Evolutionary conservation across 2,888 invertebrate genomes (phyloP).

Genomic region (Euphydryas editha): DNA sequence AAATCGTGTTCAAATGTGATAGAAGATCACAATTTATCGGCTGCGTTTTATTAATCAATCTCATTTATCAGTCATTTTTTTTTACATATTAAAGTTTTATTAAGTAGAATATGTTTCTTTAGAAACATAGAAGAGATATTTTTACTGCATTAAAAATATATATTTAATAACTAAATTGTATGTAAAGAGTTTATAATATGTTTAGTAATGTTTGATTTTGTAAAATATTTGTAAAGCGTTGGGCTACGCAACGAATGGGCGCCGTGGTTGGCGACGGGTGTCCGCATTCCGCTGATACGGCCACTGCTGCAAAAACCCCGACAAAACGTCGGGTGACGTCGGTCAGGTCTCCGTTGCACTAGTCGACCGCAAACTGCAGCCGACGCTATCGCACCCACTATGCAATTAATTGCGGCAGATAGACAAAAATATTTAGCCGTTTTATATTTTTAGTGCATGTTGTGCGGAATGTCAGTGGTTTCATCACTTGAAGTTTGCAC

Average conservation of each 20-base stretch:
- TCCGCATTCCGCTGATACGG: constrained; percentile 47
- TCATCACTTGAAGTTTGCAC: constrained; percentile 26
- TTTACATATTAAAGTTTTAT: too few species aligned
- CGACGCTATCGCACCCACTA: constrained; percentile 53
- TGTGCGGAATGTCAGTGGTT: constrained; percentile 32
- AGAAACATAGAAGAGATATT: too few species aligned
- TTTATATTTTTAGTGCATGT: constrained; percentile 33
- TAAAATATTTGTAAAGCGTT: constrained; percentile 15
- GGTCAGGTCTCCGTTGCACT: constrained; percentile 51
- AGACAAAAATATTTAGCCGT: constrained; percentile 42
- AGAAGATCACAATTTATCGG: too few species aligned
- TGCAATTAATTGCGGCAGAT: constrained; percentile 48
- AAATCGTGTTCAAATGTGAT: too few species aligned
- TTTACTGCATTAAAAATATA: too few species aligned
- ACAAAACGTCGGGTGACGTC: constrained; percentile 55
- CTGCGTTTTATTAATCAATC: too few species aligned
- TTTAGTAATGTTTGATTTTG: constrained; percentile 17
- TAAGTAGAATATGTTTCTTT: too few species aligned
- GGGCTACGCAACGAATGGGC: constrained; percentile 24
- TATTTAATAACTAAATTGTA: too few species aligned
- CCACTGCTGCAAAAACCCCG: constrained; percentile 64
- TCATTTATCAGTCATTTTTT: too few species aligned
- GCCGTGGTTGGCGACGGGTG: constrained; percentile 46
- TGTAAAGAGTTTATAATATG: constrained; percentile 7
- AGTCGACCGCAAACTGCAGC: constrained; percentile 69